phyloP scores from a whole-genome alignment of 1,140 invertebrate genomes.

The Tachypleus tridentatus region DNA sequence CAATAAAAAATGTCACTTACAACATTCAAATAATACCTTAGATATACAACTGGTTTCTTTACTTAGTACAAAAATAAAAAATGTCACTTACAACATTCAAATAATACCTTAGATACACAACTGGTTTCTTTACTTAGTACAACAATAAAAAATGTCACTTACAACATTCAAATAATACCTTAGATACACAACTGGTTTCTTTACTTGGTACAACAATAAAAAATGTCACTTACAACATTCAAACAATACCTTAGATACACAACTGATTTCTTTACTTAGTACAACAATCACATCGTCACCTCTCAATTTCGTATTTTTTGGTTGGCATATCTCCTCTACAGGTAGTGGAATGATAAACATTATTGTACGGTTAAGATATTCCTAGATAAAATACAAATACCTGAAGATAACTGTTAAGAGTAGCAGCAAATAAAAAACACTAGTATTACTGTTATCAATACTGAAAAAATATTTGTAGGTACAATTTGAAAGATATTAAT shows the following conservation, averaged over 20 bases:
- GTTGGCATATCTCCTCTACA: slow-evolving; percentile 7
- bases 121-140: neutral
- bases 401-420: neutral
- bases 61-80: neutral
- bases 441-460: too few relatives aligned
- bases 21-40: neutral
- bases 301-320: slow-evolving; percentile 18
- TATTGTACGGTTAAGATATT: slow-evolving; percentile 18
- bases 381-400: neutral
- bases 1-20: neutral
- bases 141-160: neutral
- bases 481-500: too few relatives aligned
- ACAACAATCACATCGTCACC: slow-evolving; percentile 10
- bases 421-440: too few relatives aligned
- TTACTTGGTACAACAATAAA: neutral
- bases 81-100: neutral
- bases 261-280: neutral
- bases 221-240: neutral
- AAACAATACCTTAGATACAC: neutral
- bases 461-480: too few relatives aligned
- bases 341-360: slow-evolving; percentile 14
- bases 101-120: too few relatives aligned
- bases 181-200: neutral
- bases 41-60: neutral
- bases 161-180: neutral